These are phyloP conservation scores for Pherbina coryleti DNA, from an alignment of 2,888 invertebrate genomes.

Conservation along the genomic window DNA sequence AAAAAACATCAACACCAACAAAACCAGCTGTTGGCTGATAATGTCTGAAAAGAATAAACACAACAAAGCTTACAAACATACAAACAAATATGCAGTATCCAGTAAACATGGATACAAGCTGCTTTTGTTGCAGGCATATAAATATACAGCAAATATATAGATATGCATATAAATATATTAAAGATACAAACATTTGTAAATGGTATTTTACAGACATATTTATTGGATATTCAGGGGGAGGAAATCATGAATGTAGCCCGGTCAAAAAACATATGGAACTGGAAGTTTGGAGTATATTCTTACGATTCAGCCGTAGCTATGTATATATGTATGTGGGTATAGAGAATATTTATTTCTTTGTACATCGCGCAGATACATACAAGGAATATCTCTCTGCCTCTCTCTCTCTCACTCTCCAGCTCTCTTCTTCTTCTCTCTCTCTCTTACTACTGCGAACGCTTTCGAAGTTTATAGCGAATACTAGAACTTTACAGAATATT, in stretches of 20 bases:
- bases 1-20: constrained; percentile 44
- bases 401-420: background rate
- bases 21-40: constrained; percentile 22
- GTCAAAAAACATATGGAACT: constrained; percentile 16
- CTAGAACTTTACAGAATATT: no score
- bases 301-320: background rate
- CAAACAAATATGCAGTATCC: background rate
- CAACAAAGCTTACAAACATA: background rate
- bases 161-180: constrained; percentile 33
- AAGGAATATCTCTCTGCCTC: background rate
- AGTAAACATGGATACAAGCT: background rate
- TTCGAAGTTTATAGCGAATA: no score
- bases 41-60: constrained; percentile 14
- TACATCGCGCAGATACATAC: background rate
- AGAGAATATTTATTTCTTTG: background rate
- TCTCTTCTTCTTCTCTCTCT: background rate
- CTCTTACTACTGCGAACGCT: no score
- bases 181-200: constrained; percentile 23
- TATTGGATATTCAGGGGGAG: background rate
- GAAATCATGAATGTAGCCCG: background rate
- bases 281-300: background rate
- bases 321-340: background rate
- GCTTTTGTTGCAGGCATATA: background rate
- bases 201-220: constrained; percentile 8
- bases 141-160: background rate